These are phyloP conservation scores for Mobula birostris DNA, from an alignment of 2,113 vertebrate genomes.

Conservation along the genomic window DNA sequence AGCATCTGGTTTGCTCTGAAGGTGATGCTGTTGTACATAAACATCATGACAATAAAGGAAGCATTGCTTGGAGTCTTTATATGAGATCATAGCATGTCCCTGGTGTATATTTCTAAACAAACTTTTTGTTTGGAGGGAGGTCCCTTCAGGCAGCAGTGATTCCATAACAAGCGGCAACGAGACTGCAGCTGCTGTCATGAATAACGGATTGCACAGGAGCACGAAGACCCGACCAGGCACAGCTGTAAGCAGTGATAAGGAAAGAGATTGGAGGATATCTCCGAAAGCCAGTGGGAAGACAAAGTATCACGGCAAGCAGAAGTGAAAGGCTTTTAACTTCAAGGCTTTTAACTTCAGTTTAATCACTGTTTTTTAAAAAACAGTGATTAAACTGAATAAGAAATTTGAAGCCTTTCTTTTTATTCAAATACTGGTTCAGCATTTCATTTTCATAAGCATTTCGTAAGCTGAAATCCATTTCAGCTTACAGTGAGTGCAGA, in stretches of 20 bases:
- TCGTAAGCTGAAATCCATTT: too few relatives aligned
- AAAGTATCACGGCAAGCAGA: slow-evolving; percentile 29
- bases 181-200: slow-evolving; percentile 26
- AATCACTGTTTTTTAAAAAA: too few relatives aligned
- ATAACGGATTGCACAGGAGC: slow-evolving; percentile 30
- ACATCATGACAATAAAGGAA: not conserved
- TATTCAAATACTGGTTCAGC: slow-evolving; percentile 14
- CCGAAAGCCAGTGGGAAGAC: slow-evolving; percentile 12
- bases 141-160: slow-evolving; percentile 14
- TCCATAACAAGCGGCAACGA: not conserved
- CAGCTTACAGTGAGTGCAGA: not conserved
- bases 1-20: not conserved
- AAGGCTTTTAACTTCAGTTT: slow-evolving; percentile 10
- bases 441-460: not conserved
- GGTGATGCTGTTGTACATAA: not conserved
- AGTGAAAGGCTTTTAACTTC: slow-evolving; percentile 34
- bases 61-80: not conserved
- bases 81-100: not conserved
- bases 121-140: slow-evolving; percentile 3
- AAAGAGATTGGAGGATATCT: slow-evolving; percentile 34
- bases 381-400: slow-evolving; percentile 21
- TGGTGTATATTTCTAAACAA: not conserved
- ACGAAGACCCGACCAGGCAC: not conserved
- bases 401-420: slow-evolving; percentile 8
- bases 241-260: slow-evolving; percentile 38